Percentiles rank a stretch among this genome's conserved stretches.
Conservation (phyloP, 2,113 vertebrate genomes). For the Archilochus colubris region DNA sequence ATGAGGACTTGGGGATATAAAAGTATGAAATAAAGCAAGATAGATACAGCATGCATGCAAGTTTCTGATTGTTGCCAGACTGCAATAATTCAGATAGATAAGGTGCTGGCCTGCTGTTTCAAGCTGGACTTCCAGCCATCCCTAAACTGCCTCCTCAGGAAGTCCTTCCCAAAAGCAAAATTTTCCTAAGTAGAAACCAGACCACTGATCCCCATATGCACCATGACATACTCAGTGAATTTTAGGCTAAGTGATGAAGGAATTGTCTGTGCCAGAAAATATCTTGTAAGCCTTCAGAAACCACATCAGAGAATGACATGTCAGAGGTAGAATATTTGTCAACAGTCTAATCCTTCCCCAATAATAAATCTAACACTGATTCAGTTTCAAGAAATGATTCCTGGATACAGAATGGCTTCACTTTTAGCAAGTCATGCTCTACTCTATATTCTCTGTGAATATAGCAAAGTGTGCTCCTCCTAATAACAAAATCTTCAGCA, state of each 20-base stretch:
- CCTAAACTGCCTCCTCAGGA: not conserved
- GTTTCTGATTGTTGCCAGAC: not conserved
- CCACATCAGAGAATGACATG: not conserved
- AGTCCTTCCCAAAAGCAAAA: not conserved
- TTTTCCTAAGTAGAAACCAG: not conserved
- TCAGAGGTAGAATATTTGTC: not conserved
- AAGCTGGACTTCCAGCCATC: not conserved
- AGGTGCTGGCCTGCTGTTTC: not conserved
- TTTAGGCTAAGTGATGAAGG: not conserved
- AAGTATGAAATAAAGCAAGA: not conserved
- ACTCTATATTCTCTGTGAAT: not conserved
- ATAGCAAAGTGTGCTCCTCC: not conserved
- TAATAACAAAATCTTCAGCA: not conserved
- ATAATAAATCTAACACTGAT: not conserved
- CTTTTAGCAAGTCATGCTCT: not conserved
- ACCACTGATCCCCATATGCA: not conserved
- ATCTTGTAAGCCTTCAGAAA: not conserved
- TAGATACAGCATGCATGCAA: not conserved
- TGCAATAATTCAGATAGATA: not conserved
- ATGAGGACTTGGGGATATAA: fast-evolving
- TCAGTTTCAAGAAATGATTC: not conserved
- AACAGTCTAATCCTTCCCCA: not conserved
- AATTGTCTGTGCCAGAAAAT: not conserved
- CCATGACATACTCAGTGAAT: not conserved
- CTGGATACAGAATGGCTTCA: not conserved